Base-by-base conservation (phyloP, 2,888 invertebrate genomes). In the Miltochrista miniata region DNA sequence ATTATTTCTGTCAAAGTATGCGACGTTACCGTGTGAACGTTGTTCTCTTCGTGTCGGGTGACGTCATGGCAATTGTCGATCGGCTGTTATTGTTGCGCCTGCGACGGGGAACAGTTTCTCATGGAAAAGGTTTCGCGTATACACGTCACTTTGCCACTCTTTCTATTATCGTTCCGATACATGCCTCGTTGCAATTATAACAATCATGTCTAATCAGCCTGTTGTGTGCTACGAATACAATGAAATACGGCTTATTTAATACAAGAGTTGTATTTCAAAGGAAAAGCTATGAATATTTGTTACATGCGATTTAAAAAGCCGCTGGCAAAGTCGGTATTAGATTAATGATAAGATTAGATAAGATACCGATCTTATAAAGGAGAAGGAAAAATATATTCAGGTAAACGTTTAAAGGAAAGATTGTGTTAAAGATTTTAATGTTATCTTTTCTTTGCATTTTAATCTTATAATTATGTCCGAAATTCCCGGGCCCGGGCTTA, bases 21-120 rank as follows among this genome's bases (percentile, higher is more conserved):
- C 59, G 64, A 64, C 51, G 66, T 70, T 74, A 79, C 79, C 87
- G 88, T 88, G 88, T 85, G 88, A 88, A 88, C 75, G 68, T 69
- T 56, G 63, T 64, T 67, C 69, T 73, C 73, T 81, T 83, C 85
- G 84, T 84, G 86, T 83, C 74, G 77, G 76, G 77, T 77, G 76
- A 76, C 80, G 84, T 79, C 83, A 81, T 68, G 72, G 74, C 82
- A 79, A 81, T 83, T 85, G 85, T 79, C 83, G 79, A 83, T 80
- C 74, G 76, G 62, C 61, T 70, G 73, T 68, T 69, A 71, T 75
- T 72, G 68, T 62, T 70, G 70, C 64, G 63, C 68, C 62, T 63
- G 48, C 49, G 48, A 36, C 40, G 48, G 40, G 43, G 59, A 55
- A 59, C 68, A 50, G 63, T 75, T 86, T 86, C 86, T 82, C 86